Percentiles rank a stretch among this genome's conserved stretches.
These are phyloP conservation scores for Hyppa rectilinea DNA, from an alignment of 2,888 invertebrate genomes.

Conservation along the genomic window DNA sequence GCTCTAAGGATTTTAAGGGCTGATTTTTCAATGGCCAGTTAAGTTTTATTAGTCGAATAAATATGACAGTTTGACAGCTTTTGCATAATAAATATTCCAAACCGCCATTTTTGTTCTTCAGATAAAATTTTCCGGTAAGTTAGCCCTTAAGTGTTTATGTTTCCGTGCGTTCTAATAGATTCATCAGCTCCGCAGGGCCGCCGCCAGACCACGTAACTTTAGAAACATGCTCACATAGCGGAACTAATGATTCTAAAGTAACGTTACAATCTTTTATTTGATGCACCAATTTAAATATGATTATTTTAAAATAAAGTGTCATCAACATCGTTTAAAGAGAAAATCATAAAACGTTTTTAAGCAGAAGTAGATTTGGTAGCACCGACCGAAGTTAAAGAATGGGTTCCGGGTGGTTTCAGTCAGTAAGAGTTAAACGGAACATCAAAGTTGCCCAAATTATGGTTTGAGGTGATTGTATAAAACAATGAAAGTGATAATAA, in stretches of 20 bases:
- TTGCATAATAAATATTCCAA: no score
- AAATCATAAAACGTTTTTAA: not conserved
- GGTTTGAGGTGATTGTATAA: not conserved
- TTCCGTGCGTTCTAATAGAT: not conserved
- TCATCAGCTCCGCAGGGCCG: not conserved
- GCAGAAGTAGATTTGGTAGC: not conserved
- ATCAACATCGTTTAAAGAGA: not conserved
- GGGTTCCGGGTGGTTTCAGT: not conserved
- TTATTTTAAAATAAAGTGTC: not conserved
- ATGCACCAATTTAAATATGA: conserved; percentile 9
- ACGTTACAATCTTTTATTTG: conserved; percentile 6
- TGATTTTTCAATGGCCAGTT: no score
- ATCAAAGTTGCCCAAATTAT: not conserved
- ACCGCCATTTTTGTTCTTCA: no score
- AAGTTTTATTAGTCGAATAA: no score
- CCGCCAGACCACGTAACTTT: not conserved
- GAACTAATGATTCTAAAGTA: conserved; percentile 30
- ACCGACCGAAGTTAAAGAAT: not conserved
- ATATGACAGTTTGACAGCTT: no score
- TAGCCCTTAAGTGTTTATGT: no score
- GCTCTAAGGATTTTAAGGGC: no score
- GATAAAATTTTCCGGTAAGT: no score
- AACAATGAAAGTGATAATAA: not conserved
- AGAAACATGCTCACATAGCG: conserved; percentile 5
- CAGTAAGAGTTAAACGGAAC: not conserved